These are phyloP conservation scores for Chlorocebus sabaeus DNA, from an alignment of 2,113 vertebrate species.

Conservation along the genomic window DNA sequence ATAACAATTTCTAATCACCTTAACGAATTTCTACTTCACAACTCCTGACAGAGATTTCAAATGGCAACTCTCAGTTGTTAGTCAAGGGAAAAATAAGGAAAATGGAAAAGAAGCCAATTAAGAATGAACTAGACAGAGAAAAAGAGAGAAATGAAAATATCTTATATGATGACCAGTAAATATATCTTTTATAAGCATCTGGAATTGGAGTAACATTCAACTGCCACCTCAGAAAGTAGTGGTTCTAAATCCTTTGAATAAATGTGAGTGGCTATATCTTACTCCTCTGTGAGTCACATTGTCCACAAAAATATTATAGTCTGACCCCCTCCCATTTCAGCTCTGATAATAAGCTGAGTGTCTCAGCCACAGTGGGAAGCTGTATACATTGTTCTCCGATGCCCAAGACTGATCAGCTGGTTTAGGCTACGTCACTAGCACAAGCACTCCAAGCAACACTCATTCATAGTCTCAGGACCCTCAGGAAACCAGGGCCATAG, in stretches of 20 bases:
- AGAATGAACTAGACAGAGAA: neutral
- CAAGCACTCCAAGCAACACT: neutral
- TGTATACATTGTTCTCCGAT: neutral
- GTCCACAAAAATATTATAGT: neutral
- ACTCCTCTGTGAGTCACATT: neutral
- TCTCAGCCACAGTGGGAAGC: neutral
- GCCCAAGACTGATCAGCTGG: neutral
- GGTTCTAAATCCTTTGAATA: neutral
- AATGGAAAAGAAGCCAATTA: neutral
- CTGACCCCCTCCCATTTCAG: neutral
- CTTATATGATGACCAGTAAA: neutral
- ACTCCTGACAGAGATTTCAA: slow-evolving; percentile 15
- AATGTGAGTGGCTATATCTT: neutral
- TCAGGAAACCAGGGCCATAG: neutral
- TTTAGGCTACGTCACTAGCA: neutral
- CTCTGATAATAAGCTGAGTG: neutral
- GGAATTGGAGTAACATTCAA: slow-evolving; percentile 2
- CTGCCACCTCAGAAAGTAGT: neutral
- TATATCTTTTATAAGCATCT: neutral
- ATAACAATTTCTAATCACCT: slow-evolving; percentile 53
- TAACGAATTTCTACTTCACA: slow-evolving; percentile 62
- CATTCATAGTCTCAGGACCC: neutral
- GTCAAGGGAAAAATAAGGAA: neutral
- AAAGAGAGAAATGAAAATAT: neutral
- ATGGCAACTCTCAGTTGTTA: slow-evolving; percentile 26